phyloP scores from a whole-genome alignment of 1,140 invertebrate species.

The Cotesia glomerata region DNA sequence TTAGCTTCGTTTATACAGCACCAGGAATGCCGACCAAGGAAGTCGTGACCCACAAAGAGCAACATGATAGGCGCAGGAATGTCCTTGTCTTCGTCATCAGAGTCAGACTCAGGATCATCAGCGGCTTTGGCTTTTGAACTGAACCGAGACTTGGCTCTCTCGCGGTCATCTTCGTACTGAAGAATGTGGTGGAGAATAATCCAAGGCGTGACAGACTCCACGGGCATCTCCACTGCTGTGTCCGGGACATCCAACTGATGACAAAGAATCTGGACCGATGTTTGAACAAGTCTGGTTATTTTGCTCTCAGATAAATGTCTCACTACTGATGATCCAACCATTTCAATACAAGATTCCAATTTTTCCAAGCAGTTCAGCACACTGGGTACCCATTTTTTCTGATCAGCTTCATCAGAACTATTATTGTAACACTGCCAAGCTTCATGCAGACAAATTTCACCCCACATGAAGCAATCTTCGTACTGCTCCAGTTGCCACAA shows the following conservation, averaged over 20 bases:
- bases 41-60: conserved; percentile 84
- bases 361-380: conserved; percentile 73
- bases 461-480: conserved; percentile 77
- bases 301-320: conserved; percentile 64
- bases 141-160: conserved; percentile 55
- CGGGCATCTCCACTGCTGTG: conserved; percentile 69
- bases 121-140: conserved; percentile 41
- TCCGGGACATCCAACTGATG: conserved; percentile 75
- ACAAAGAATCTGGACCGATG: conserved; percentile 75
- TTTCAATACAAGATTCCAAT: conserved; percentile 70
- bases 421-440: conserved; percentile 67
- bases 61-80: conserved; percentile 79
- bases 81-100: conserved; percentile 66
- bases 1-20: conserved; percentile 79
- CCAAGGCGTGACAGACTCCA: conserved; percentile 80
- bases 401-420: conserved; percentile 60
- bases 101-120: conserved; percentile 45
- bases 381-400: conserved; percentile 69
- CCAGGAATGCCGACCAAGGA: conserved; percentile 77
- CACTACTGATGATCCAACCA: conserved; percentile 66
- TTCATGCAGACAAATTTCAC: conserved; percentile 74
- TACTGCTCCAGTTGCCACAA: conserved; percentile 68
- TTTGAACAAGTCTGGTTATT: conserved; percentile 73
- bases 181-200: conserved; percentile 82
- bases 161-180: conserved; percentile 66